These are phyloP conservation scores for Rhingia campestris DNA, from an alignment of 2,888 invertebrate genomes.

Conservation along the genomic window DNA sequence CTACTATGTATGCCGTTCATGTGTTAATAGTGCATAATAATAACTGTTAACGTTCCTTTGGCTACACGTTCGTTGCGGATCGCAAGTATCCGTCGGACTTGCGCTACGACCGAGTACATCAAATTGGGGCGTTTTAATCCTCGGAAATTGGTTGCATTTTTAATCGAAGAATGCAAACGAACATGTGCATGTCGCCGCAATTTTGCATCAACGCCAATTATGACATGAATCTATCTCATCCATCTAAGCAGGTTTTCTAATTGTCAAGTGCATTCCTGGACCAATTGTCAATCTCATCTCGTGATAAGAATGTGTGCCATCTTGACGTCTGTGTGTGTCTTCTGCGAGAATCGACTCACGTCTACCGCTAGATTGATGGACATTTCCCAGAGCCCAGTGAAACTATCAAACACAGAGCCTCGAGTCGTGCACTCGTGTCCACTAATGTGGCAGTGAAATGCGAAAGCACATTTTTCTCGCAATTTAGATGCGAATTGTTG, in stretches of 20 bases:
- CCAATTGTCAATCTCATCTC: not conserved
- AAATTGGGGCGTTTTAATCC: conserved; percentile 6
- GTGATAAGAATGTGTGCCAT: conserved; percentile 13
- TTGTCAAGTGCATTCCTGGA: not conserved
- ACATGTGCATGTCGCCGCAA: not conserved
- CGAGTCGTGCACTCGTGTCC: not conserved
- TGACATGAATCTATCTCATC: not conserved
- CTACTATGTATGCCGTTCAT: not conserved
- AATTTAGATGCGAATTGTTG: not conserved
- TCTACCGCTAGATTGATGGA: not conserved
- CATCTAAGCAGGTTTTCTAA: not conserved
- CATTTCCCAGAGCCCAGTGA: conserved; percentile 7
- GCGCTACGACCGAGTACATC: conserved; percentile 23
- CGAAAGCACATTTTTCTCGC: conserved; percentile 6
- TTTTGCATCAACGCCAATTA: too few relatives aligned
- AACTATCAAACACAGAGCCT: not conserved
- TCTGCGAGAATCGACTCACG: not conserved
- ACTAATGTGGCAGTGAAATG: conserved; percentile 12
- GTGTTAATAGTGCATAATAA: not conserved
- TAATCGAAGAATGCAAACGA: not conserved
- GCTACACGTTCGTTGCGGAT: not conserved
- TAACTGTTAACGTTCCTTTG: conserved; percentile 7
- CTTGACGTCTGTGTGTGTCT: not conserved
- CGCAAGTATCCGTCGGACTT: conserved; percentile 2
- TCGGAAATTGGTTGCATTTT: not conserved